These are phyloP conservation scores for Phalacrocorax brasilianus DNA, from an alignment of 2,113 vertebrate genomes.

Conservation along the genomic window DNA sequence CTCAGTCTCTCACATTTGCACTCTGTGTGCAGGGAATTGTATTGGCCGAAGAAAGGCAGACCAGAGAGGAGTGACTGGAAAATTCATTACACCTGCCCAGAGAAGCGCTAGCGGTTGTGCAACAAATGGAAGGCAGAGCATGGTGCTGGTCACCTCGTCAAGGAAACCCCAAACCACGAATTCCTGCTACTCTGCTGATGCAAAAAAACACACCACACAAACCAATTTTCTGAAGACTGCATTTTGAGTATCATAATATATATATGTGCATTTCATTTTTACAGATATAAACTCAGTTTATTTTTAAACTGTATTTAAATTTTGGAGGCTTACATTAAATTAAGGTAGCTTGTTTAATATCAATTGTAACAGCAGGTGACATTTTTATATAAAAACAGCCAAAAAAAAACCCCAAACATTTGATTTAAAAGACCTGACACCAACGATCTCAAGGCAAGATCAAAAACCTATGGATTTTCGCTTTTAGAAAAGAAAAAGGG, in stretches of 20 bases:
- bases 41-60: background rate
- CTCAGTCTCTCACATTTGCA: background rate
- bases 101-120: background rate
- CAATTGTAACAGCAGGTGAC: slow-evolving; percentile 76
- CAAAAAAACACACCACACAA: slow-evolving; percentile 78
- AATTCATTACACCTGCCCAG: background rate
- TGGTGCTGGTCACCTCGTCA: background rate
- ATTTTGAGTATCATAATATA: slow-evolving; percentile 83
- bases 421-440: slow-evolving; percentile 78
- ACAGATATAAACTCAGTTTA: slow-evolving; percentile 77
- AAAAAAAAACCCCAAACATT: slow-evolving; percentile 60
- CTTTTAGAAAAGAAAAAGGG: slow-evolving; percentile 69
- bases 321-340: slow-evolving; percentile 80
- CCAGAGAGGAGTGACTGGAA: background rate
- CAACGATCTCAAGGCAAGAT: slow-evolving; percentile 72
- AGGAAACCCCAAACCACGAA: slow-evolving; percentile 20
- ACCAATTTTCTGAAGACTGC: slow-evolving; percentile 77
- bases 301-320: slow-evolving; percentile 76
- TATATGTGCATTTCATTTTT: slow-evolving; percentile 79
- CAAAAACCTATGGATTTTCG: slow-evolving; percentile 67
- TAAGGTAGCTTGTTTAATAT: slow-evolving; percentile 77
- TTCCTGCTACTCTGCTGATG: slow-evolving; percentile 50
- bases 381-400: slow-evolving; percentile 80
- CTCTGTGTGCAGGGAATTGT: background rate
- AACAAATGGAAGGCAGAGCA: slow-evolving; percentile 1